A percentile compares a stretch with the other conserved stretches of the same genome.
These are phyloP conservation scores for Propsilocerus akamusi DNA, from an alignment of 1,140 invertebrate genomes.

Conservation along the genomic window DNA sequence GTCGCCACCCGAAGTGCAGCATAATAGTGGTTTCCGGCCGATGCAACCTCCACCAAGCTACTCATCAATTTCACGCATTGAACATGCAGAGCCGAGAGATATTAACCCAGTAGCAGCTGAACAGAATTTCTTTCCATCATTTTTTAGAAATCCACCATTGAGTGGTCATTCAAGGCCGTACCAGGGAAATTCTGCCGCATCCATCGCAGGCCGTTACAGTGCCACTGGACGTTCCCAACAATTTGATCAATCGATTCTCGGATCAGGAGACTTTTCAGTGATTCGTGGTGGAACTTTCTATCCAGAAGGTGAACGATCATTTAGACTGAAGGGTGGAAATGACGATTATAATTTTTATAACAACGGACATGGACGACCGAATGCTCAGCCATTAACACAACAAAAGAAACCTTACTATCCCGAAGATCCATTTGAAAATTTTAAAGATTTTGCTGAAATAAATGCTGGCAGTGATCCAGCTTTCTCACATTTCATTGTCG, in stretches of 20 bases:
- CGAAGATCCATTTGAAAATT: constrained; percentile 66
- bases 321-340: constrained; percentile 19
- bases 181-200: neutral
- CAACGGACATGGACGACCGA: constrained; percentile 41
- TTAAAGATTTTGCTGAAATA: constrained; percentile 74
- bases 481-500: constrained; percentile 63
- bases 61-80: neutral
- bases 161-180: neutral
- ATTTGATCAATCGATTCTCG: neutral
- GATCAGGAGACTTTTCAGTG: neutral
- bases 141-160: neutral
- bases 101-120: neutral
- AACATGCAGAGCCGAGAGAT: neutral
- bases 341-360: constrained; percentile 31
- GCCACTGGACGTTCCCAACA: neutral
- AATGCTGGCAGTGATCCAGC: constrained; percentile 61
- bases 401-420: constrained; percentile 32
- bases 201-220: neutral
- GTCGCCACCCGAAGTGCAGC: neutral
- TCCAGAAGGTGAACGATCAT: constrained; percentile 17
- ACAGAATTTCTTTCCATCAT: neutral
- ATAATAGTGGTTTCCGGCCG: neutral
- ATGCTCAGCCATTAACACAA: constrained; percentile 17
- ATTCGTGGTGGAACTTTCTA: constrained; percentile 18
- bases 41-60: neutral